phyloP scores from a whole-genome alignment of 2,113 vertebrate genomes.

The Chionis minor region DNA sequence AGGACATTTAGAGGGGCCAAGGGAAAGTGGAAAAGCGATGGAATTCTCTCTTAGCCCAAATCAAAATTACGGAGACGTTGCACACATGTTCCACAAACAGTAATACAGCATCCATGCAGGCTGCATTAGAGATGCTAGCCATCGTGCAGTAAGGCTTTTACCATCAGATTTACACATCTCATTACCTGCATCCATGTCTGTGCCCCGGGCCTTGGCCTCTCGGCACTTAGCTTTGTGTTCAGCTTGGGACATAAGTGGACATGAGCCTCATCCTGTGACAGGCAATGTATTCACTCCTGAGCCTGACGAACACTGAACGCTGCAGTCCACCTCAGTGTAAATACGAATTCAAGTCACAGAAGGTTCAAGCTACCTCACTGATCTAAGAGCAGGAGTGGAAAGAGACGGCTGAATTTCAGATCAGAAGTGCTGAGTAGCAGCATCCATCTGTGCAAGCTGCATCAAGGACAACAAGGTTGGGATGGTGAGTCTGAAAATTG shows the following conservation, averaged over 20 bases:
- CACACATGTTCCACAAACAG: neutral
- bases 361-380: neutral
- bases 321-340: neutral
- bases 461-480: neutral
- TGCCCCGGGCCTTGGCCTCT: neutral
- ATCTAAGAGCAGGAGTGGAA: neutral
- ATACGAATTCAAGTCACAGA: neutral
- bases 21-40: neutral
- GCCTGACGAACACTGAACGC: neutral
- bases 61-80: neutral
- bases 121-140: neutral
- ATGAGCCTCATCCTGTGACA: neutral
- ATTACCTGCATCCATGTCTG: neutral
- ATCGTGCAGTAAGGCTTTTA: neutral
- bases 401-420: neutral
- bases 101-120: too few relatives aligned
- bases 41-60: neutral
- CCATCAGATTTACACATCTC: neutral
- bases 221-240: neutral
- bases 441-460: neutral
- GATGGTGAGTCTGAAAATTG: neutral
- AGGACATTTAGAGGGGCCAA: neutral
- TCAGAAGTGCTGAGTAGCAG: neutral
- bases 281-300: neutral
- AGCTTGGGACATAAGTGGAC: neutral